Evolutionary conservation across 1,140 invertebrate species (phyloP).

Genomic region (Paraescarpia echinospica): DNA sequence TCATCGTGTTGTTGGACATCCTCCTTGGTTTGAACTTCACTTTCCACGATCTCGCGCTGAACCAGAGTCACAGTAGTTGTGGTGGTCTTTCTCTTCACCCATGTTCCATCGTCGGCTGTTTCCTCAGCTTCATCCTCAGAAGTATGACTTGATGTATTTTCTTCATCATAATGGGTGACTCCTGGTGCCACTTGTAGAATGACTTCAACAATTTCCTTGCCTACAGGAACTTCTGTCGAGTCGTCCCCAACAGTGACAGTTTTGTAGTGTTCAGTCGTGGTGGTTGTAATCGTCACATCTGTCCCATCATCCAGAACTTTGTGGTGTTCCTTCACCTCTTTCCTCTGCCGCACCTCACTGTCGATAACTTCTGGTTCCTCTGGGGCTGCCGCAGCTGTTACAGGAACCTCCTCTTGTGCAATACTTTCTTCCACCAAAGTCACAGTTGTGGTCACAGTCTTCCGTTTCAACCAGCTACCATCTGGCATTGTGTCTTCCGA

Average conservation of each 20-base stretch:
- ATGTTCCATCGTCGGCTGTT: slow-evolving; percentile 23
- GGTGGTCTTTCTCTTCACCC: slow-evolving; percentile 25
- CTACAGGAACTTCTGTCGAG: background rate
- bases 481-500: too few species aligned
- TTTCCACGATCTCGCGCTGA: background rate
- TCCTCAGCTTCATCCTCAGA: slow-evolving; percentile 27
- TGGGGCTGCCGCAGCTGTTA: too few species aligned
- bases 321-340: slow-evolving; percentile 24
- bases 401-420: too few species aligned
- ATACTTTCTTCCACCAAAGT: too few species aligned
- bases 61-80: background rate
- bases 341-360: slow-evolving; percentile 22
- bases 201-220: slow-evolving; percentile 24
- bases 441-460: too few species aligned
- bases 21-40: slow-evolving; percentile 36
- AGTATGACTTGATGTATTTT: slow-evolving; percentile 16
- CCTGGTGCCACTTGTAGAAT: slow-evolving; percentile 19
- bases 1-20: background rate
- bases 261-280: slow-evolving; percentile 29
- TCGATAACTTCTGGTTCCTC: slow-evolving; percentile 5
- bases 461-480: too few species aligned
- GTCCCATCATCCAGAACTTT: slow-evolving; percentile 29
- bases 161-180: slow-evolving; percentile 21
- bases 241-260: slow-evolving; percentile 19
- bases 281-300: slow-evolving; percentile 32